A percentile compares a stretch with the other conserved stretches of the same genome.
These are phyloP conservation scores for Plusia festucae DNA, from an alignment of 2,888 invertebrate species.

Conservation along the genomic window DNA sequence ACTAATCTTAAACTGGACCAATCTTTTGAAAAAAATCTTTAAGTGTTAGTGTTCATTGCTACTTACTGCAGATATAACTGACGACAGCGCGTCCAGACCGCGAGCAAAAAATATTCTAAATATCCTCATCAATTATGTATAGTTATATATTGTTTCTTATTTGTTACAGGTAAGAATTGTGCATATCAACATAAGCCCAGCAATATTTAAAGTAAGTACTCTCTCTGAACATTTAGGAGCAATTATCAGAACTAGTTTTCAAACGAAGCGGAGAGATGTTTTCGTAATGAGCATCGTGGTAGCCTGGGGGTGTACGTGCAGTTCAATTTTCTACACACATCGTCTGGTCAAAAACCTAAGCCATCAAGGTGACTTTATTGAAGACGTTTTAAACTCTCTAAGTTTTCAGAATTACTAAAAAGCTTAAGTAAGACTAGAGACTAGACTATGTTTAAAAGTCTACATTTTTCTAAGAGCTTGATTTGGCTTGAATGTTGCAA, in stretches of 20 bases:
- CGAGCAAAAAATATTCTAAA: no score
- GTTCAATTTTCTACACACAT: not conserved
- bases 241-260: not conserved
- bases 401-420: no score
- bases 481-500: no score
- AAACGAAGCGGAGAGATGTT: not conserved
- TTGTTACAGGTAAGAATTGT: conserved; percentile 57
- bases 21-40: no score
- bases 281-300: not conserved
- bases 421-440: not conserved
- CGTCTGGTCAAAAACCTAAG: not conserved
- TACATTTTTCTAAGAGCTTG: no score
- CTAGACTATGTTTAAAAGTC: not conserved
- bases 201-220: not conserved
- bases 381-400: not conserved
- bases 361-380: not conserved
- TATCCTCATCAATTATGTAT: no score
- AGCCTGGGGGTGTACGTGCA: not conserved
- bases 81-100: no score
- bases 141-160: conserved; percentile 7
- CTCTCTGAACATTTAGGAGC: not conserved
- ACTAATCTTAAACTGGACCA: no score
- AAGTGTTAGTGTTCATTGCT: no score
- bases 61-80: no score
- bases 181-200: not conserved